These are phyloP conservation scores for Microhierax caerulescens DNA, from an alignment of 2,797 vertebrate species.

Conservation along the genomic window DNA sequence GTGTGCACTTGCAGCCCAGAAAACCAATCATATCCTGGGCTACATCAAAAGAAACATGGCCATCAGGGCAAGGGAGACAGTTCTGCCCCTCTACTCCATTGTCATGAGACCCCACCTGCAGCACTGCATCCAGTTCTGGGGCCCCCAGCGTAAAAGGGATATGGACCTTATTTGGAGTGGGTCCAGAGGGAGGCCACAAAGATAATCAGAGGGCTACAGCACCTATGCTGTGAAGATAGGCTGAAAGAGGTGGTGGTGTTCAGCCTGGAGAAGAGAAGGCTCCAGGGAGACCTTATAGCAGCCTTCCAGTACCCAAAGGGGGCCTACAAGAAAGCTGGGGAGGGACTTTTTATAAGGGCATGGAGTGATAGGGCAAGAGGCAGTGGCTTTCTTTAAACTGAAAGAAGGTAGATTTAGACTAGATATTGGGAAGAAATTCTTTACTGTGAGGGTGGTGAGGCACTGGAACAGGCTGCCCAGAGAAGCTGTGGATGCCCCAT, in stretches of 20 bases:
- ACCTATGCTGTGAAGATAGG: neutral
- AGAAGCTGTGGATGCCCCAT: neutral
- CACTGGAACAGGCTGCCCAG: neutral
- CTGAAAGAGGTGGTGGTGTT: neutral
- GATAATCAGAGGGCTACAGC: neutral
- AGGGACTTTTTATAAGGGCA: neutral
- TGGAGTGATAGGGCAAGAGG: neutral
- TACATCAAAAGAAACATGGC: neutral
- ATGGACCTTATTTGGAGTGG: neutral
- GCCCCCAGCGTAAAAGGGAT: neutral
- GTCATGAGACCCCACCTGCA: neutral
- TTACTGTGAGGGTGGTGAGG: neutral
- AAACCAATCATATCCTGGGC: neutral
- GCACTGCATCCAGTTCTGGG: neutral
- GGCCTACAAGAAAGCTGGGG: neutral
- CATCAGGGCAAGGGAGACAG: neutral
- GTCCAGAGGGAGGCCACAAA: too few species aligned
- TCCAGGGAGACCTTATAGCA: neutral
- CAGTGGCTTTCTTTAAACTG: neutral
- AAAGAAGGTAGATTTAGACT: neutral
- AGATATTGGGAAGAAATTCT: neutral
- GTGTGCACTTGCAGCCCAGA: neutral
- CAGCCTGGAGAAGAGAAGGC: neutral
- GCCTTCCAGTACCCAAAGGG: neutral
- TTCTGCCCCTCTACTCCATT: neutral